These are phyloP conservation scores for Lontra canadensis DNA, from an alignment of 2,113 vertebrate species.

Conservation along the genomic window DNA sequence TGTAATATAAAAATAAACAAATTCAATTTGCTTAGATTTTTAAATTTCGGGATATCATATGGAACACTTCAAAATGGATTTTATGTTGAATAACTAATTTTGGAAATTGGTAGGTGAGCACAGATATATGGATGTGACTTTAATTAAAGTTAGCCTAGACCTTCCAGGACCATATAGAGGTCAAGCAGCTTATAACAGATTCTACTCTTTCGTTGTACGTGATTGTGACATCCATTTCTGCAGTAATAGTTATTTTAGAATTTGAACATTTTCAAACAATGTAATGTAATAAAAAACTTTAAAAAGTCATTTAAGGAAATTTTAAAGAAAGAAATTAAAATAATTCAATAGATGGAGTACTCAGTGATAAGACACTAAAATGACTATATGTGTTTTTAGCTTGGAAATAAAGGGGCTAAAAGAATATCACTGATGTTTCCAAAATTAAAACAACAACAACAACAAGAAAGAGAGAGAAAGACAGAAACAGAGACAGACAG, in stretches of 20 bases:
- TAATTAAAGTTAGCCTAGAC: background rate
- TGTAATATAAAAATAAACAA: background rate
- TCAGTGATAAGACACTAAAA: background rate
- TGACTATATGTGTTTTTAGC: background rate
- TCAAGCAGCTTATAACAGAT: background rate
- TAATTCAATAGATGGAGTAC: background rate
- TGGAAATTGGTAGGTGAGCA: background rate
- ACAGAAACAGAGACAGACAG: background rate
- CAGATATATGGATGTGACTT: background rate
- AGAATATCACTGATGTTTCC: background rate
- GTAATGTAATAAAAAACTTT: background rate
- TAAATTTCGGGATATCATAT: background rate
- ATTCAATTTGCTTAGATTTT: background rate
- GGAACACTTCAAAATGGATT: background rate
- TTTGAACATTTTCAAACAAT: background rate
- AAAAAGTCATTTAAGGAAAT: background rate
- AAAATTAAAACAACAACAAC: background rate
- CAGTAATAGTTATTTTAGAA: background rate
- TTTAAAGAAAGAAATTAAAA: background rate
- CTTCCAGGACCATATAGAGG: background rate
- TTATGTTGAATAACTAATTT: background rate
- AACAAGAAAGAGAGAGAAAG: background rate
- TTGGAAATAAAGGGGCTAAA: background rate
- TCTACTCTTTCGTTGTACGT: background rate
- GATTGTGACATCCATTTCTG: background rate